A percentile compares a stretch with the other conserved stretches of the same genome.
phyloP scores from a whole-genome alignment of 1,140 invertebrate genomes.

The Drosophila nebulosa region DNA sequence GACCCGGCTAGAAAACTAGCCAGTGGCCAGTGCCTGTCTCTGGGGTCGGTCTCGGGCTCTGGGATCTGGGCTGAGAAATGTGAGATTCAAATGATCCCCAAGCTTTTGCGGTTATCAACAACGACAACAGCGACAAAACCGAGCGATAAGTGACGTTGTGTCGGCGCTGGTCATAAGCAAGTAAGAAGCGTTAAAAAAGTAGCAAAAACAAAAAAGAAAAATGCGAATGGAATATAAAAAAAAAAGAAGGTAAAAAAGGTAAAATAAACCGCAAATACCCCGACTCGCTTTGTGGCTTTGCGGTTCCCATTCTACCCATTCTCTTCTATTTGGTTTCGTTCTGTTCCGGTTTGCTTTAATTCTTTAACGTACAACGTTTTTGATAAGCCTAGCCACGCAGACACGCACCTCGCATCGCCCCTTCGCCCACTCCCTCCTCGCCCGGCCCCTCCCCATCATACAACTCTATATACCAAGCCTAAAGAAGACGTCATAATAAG shows the following conservation, averaged over 20 bases:
- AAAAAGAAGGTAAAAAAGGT: not conserved
- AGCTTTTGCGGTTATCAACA: conserved; percentile 7
- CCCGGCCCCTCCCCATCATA: too few species aligned
- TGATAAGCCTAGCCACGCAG: conserved; percentile 27
- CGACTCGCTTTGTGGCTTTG: conserved; percentile 68
- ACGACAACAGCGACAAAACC: not conserved
- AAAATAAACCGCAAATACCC: conserved; percentile 53
- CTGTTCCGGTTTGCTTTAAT: not conserved
- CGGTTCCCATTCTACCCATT: conserved; percentile 35
- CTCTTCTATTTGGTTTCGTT: conserved; percentile 11
- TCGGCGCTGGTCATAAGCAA: conserved; percentile 65
- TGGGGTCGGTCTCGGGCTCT: conserved; percentile 26
- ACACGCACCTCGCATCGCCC: not conserved
- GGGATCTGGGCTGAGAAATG: conserved; percentile 30
- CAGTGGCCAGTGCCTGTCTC: conserved; percentile 28
- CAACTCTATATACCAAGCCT: conserved; percentile 8
- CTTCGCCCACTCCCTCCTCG: not conserved
- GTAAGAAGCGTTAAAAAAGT: conserved; percentile 31
- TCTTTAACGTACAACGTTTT: not conserved
- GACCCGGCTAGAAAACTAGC: conserved; percentile 25
- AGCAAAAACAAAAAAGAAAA: conserved; percentile 24
- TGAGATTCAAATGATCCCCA: conserved; percentile 39
- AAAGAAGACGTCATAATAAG: conserved; percentile 15
- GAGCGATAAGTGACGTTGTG: conserved; percentile 58
- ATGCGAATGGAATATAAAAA: conserved; percentile 28